Evolutionary conservation across 2,888 invertebrate genomes (phyloP).

Genomic region (Bembecia ichneumoniformis): DNA sequence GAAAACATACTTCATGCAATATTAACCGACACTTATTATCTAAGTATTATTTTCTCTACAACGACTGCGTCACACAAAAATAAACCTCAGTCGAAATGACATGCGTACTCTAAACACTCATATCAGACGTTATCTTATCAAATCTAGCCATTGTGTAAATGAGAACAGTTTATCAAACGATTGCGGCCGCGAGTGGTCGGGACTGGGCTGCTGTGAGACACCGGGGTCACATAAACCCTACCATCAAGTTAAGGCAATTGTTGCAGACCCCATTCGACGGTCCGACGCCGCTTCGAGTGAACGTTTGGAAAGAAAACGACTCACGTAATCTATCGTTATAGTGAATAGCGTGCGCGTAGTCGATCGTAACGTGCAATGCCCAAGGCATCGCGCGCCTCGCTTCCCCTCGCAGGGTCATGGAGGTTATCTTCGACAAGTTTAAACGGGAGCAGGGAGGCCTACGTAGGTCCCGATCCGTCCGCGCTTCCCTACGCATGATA

Average conservation of each 20-base stretch:
- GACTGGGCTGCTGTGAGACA: constrained; percentile 43
- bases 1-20: neutral
- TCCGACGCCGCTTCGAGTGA: constrained; percentile 59
- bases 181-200: constrained; percentile 26
- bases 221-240: constrained; percentile 35
- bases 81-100: constrained; percentile 56
- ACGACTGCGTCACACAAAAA: constrained; percentile 44
- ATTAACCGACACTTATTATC: constrained; percentile 22
- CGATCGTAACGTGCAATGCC: constrained; percentile 64
- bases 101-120: constrained; percentile 49
- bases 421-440: constrained; percentile 66
- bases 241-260: constrained; percentile 31
- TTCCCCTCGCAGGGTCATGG: constrained; percentile 61
- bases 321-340: constrained; percentile 60
- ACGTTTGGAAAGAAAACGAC: constrained; percentile 56
- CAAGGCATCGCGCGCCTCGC: constrained; percentile 50
- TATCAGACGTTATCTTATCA: constrained; percentile 53
- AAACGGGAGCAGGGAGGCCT: constrained; percentile 63
- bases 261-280: constrained; percentile 55
- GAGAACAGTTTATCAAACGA: constrained; percentile 52
- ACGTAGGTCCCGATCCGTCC: constrained; percentile 78
- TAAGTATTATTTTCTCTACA: constrained; percentile 15
- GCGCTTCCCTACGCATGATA: constrained; percentile 78
- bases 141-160: constrained; percentile 60
- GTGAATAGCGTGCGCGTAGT: constrained; percentile 66